Evolutionary conservation across 2,113 vertebrate genomes (phyloP), one percentile per base, ranked within the genome.

Genomic region (Myiozetetes cayanensis): DNA sequence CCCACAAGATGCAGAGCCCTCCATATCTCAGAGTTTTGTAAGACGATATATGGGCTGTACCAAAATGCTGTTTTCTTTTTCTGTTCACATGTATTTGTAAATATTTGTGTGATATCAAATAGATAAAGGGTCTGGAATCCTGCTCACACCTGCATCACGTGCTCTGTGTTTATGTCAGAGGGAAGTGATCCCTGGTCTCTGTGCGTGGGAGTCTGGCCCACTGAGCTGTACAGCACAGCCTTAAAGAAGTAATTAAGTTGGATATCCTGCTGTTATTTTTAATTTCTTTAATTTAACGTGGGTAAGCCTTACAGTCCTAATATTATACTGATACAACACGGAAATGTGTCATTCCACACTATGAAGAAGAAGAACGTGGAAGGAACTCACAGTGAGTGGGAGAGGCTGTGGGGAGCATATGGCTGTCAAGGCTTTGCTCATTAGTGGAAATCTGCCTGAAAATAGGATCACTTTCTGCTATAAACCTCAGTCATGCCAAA

Each of bases 371-470:
- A 62, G 89, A 75, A 77, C 47, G 46, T 15, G 59, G 37, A 89
- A 65, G 72, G 75, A 86, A 3, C 43, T 46, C 31, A 7, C 77
- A 82, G 71, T 1, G n/a, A 93, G 89, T 52, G 8, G 85, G 90
- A 81, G 59, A 90, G 70, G 91, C 90, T 94, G 93, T 61, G 75
- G 68, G 86, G 86, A 94, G 85, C 91, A 93, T 93, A 96, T 91
- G 95, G 93, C 73, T 44, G 2, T 88, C 89, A 84, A 94, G 91
- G 59, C 89, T 94, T 74, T 84, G 73, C 92, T 96, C 94, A 47
- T 89, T 94, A 94, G 92, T 81, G 93, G 83, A 94, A 96, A 93
- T 92, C 90, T 93, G 93, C 89, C 92, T 93, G 86, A 90, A 86
- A 94, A 86, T 58, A 76, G 83, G 96, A 97, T 86, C 86, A 37